Percentiles rank a stretch among this genome's conserved stretches.
These are phyloP conservation scores for Agrochola lychnidis DNA, from an alignment of 2,888 invertebrate species.

Conservation along the genomic window DNA sequence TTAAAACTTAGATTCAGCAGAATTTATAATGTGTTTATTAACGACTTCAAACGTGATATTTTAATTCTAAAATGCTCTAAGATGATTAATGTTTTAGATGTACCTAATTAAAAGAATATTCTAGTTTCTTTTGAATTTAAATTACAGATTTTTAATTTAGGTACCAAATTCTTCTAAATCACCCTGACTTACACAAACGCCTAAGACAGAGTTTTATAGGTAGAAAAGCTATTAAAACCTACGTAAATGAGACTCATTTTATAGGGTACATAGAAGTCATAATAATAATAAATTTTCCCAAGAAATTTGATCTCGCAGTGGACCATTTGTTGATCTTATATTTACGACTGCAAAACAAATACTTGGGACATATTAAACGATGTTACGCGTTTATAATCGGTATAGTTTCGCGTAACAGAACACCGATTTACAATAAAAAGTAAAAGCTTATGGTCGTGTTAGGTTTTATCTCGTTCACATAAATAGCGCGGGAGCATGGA, in stretches of 20 bases:
- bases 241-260: conserved; percentile 42
- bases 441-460: conserved; percentile 78
- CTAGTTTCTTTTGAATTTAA: conserved; percentile 4
- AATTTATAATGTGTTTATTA: conserved; percentile 19
- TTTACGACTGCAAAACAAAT: conserved; percentile 66
- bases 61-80: conserved; percentile 1
- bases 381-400: conserved; percentile 72
- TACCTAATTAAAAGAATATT: conserved; percentile 42
- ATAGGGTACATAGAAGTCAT: conserved; percentile 14
- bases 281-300: conserved; percentile 49
- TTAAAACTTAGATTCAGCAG: conserved; percentile 28
- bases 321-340: conserved; percentile 49
- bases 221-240: conserved; percentile 37
- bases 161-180: conserved; percentile 20
- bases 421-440: conserved; percentile 80
- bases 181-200: conserved; percentile 15
- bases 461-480: conserved; percentile 80
- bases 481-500: conserved; percentile 76
- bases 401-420: conserved; percentile 77
- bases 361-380: conserved; percentile 60
- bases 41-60: conserved; percentile 14
- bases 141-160: conserved; percentile 10
- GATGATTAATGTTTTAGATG: conserved; percentile 26
- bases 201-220: conserved; percentile 29
- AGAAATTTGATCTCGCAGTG: conserved; percentile 62